Evolutionary conservation across 2,888 invertebrate species (phyloP).

Genomic region (Watsonalla cultraria): DNA sequence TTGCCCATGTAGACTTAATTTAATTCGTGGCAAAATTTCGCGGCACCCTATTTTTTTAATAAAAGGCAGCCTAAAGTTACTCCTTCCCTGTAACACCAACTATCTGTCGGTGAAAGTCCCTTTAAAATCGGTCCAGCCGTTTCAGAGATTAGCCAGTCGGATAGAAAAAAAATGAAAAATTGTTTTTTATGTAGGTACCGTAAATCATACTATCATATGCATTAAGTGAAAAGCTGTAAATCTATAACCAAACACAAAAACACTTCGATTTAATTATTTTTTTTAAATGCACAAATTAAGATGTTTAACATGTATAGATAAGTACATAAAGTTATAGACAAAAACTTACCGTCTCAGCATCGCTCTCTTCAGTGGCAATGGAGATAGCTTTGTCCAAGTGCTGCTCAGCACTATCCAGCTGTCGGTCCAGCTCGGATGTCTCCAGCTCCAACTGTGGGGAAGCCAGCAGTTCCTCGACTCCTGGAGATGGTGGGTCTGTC

Average conservation of each 20-base stretch:
- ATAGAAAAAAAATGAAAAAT: neutral
- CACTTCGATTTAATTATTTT: neutral
- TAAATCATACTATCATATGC: no score
- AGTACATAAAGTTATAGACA: neutral
- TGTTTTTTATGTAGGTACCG: no score
- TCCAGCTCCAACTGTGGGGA: constrained; percentile 62
- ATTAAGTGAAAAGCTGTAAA: neutral
- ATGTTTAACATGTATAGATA: no score
- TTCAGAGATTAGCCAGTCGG: no score
- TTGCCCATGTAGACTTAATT: no score
- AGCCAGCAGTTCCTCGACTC: constrained; percentile 53
- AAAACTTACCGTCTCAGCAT: constrained; percentile 63
- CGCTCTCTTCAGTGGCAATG: constrained; percentile 68
- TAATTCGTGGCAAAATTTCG: no score
- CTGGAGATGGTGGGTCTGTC: constrained; percentile 34
- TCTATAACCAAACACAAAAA: neutral
- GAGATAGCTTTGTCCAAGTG: constrained; percentile 56
- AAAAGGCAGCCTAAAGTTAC: no score
- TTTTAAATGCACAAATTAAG: no score
- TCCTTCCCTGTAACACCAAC: no score
- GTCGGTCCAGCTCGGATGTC: constrained; percentile 50
- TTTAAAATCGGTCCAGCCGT: no score
- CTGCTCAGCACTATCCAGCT: constrained; percentile 54
- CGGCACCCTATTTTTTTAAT: no score
- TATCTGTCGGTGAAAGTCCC: no score